phyloP scores from a whole-genome alignment of 2,113 vertebrate genomes.

The Pelodiscus sinensis region DNA sequence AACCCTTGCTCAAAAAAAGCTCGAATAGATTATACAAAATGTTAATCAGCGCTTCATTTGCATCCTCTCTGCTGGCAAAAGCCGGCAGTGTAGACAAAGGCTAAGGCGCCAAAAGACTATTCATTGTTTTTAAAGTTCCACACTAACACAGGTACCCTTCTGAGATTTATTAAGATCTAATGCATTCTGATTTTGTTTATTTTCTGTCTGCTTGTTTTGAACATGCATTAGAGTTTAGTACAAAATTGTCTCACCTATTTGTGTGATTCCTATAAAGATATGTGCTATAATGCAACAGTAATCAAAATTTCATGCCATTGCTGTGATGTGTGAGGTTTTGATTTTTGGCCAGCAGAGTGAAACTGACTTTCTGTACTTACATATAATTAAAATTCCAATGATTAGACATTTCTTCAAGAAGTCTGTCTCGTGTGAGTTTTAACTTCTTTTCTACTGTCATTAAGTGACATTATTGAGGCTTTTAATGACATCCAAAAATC shows the following conservation, averaged over 20 bases:
- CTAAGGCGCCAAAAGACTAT: too few relatives aligned
- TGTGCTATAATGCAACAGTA: neutral
- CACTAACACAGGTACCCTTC: too few relatives aligned
- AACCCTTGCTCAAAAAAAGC: too few relatives aligned
- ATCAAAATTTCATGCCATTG: neutral
- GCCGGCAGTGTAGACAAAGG: too few relatives aligned
- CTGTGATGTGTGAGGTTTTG: neutral
- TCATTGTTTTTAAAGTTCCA: too few relatives aligned
- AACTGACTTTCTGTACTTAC: neutral
- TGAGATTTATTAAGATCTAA: neutral
- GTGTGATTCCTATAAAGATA: neutral
- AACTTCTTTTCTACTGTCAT: neutral
- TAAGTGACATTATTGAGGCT: too few relatives aligned
- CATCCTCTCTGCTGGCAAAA: too few relatives aligned
- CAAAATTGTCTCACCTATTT: neutral
- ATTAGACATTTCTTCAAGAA: neutral
- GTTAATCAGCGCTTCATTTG: too few relatives aligned
- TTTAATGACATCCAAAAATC: too few relatives aligned
- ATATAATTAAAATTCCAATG: neutral
- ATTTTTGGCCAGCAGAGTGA: neutral
- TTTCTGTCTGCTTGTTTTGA: too few relatives aligned
- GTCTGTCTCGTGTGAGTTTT: neutral
- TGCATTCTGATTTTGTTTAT: neutral
- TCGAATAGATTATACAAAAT: too few relatives aligned
- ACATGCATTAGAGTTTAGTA: too few relatives aligned